Conservation (phyloP, 2,113 vertebrate genomes). For the Hippopotamus amphibius region DNA sequence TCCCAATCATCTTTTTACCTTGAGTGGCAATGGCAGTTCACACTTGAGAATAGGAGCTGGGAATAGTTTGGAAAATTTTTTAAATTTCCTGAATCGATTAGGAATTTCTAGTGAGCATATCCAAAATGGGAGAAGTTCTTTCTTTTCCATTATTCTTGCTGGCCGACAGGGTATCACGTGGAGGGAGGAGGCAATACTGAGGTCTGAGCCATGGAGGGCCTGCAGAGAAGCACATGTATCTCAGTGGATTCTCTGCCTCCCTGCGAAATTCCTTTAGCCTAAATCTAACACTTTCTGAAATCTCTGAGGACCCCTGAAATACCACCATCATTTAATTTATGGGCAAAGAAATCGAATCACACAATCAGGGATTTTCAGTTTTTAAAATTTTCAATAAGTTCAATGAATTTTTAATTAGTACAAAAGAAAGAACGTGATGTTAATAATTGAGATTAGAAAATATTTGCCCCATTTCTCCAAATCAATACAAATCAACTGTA, state of each 20-base stretch:
- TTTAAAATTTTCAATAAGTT: not conserved
- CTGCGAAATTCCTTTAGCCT: not conserved
- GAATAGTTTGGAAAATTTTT: not conserved
- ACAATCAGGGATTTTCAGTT: not conserved
- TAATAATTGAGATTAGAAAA: too few species aligned
- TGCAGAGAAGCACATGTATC: not conserved
- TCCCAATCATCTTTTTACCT: too few species aligned
- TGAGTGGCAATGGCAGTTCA: not conserved
- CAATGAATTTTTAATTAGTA: not conserved
- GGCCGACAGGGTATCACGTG: not conserved
- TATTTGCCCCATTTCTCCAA: too few species aligned
- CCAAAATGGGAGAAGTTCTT: not conserved
- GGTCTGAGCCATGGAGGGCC: not conserved
- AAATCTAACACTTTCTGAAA: not conserved
- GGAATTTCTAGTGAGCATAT: not conserved
- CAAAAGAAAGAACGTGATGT: too few species aligned
- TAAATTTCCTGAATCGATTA: not conserved
- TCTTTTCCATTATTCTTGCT: not conserved
- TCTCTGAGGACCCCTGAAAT: not conserved
- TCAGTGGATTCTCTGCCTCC: not conserved
- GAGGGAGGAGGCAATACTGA: not conserved
- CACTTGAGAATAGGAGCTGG: not conserved
- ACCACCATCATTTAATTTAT: not conserved
- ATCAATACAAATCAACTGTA: not conserved
- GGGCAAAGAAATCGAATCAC: not conserved